Evolutionary conservation across 2,113 vertebrate genomes (phyloP).

Genomic region (Syngnathus typhle): DNA sequence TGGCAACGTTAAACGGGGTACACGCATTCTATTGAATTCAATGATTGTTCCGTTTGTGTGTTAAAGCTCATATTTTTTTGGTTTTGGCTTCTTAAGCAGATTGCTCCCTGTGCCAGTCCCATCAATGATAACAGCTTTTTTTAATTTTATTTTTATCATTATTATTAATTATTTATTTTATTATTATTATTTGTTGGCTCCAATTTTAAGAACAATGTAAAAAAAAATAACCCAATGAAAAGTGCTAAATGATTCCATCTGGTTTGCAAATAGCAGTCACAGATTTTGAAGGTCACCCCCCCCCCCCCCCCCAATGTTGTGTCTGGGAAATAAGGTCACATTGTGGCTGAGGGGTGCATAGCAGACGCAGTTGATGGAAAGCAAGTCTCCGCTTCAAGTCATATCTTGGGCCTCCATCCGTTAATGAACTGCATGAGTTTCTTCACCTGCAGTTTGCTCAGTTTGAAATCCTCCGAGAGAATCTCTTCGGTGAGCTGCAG

Average conservation of each 20-base stretch:
- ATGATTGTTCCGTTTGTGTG: no score
- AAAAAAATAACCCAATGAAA: slow-evolving; percentile 17
- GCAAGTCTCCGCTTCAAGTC: slow-evolving; percentile 29
- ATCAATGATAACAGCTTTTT: neutral
- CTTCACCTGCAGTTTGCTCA: slow-evolving; percentile 97
- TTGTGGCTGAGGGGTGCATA: slow-evolving; percentile 52
- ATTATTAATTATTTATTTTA: no score
- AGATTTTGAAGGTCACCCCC: neutral
- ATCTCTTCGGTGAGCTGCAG: slow-evolving; percentile 96
- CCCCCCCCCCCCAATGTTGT: slow-evolving; percentile 5
- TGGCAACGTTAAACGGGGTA: neutral
- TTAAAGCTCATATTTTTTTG: no score
- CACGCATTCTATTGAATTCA: neutral
- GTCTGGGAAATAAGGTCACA: slow-evolving; percentile 28
- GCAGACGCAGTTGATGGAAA: slow-evolving; percentile 40
- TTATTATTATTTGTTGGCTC: neutral
- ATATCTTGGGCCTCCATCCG: slow-evolving; percentile 97
- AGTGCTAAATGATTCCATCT: slow-evolving; percentile 51
- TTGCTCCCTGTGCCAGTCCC: neutral
- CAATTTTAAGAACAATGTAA: neutral
- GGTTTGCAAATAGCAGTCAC: slow-evolving; percentile 28
- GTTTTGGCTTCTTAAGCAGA: neutral
- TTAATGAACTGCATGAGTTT: slow-evolving; percentile 97
- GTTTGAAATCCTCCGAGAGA: slow-evolving; percentile 91
- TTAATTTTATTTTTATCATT: neutral